phyloP scores from a whole-genome alignment of 2,888 invertebrate genomes.

The Latrodectus elegans region DNA sequence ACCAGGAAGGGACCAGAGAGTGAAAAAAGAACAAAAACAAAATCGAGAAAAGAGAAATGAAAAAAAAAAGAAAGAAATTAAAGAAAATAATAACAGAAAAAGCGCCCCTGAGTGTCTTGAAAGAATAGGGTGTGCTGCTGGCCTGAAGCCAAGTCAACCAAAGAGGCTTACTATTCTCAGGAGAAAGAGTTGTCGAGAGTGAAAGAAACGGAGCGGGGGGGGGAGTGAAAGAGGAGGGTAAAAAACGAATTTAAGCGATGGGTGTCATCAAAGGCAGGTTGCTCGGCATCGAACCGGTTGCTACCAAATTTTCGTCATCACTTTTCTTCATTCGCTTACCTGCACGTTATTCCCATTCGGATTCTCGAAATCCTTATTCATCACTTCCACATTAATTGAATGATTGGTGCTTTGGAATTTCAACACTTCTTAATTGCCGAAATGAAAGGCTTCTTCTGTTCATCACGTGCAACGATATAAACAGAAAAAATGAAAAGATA shows the following conservation, averaged over 20 bases:
- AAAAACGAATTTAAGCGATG: conserved; percentile 18
- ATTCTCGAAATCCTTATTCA: too few relatives aligned
- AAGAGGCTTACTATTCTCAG: conserved; percentile 10
- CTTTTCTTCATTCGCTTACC: neutral
- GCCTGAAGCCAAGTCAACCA: conserved; percentile 38
- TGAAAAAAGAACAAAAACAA: conserved; percentile 15
- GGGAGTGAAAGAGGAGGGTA: conserved; percentile 10
- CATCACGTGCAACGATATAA: too few relatives aligned
- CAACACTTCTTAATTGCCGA: too few relatives aligned
- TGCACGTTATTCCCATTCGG: neutral
- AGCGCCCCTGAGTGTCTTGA: conserved; percentile 18
- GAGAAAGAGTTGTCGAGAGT: conserved; percentile 38
- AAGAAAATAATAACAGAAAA: conserved; percentile 22
- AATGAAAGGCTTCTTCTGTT: too few relatives aligned
- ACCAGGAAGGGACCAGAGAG: conserved; percentile 36
- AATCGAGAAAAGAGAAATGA: neutral
- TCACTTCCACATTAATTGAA: too few relatives aligned
- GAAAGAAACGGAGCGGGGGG: conserved; percentile 1
- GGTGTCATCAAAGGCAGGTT: conserved; percentile 49
- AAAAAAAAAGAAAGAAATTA: conserved; percentile 22
- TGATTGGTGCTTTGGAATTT: too few relatives aligned
- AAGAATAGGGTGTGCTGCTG: conserved; percentile 43
- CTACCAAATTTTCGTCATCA: neutral
- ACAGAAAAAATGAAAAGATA: too few relatives aligned
- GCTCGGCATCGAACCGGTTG: conserved; percentile 38